Conservation (phyloP, 2,113 vertebrate genomes). For the Esox niger region DNA sequence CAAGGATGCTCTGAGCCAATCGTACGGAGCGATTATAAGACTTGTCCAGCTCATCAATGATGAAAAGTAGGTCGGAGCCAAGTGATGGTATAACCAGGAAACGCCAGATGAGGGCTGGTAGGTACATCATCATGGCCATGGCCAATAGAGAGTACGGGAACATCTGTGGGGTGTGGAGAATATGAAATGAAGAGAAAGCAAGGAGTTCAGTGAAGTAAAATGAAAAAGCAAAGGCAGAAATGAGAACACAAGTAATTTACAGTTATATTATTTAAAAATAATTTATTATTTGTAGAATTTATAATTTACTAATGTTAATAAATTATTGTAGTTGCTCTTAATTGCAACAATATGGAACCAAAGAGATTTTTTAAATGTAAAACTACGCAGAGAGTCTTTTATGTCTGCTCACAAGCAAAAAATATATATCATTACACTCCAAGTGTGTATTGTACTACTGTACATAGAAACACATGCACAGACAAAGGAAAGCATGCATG, state of each 20-base stretch:
- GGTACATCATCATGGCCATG: constrained; percentile 88
- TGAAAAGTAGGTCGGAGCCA: constrained; percentile 86
- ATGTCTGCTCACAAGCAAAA: too few species aligned
- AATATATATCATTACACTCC: not conserved
- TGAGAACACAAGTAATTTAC: not conserved
- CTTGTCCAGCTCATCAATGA: constrained; percentile 93
- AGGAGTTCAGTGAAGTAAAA: not conserved
- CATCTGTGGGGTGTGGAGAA: constrained; percentile 54
- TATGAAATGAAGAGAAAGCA: not conserved
- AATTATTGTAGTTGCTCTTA: not conserved
- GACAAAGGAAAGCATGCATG: not conserved
- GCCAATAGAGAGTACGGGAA: constrained; percentile 92
- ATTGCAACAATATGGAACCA: not conserved
- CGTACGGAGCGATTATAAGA: constrained; percentile 95
- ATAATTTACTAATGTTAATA: too few species aligned
- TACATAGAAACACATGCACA: not conserved
- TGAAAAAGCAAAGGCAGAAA: not conserved
- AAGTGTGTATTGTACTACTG: not conserved
- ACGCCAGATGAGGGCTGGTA: constrained; percentile 90
- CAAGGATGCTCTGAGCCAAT: constrained; percentile 89
- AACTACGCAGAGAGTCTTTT: too few species aligned
- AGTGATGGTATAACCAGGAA: constrained; percentile 79
- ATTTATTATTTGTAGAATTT: too few species aligned
- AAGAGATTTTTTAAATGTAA: too few species aligned
- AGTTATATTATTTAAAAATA: too few species aligned